These are phyloP conservation scores for Microtus ochrogaster DNA, from an alignment of 2,113 vertebrate genomes.

Conservation along the genomic window DNA sequence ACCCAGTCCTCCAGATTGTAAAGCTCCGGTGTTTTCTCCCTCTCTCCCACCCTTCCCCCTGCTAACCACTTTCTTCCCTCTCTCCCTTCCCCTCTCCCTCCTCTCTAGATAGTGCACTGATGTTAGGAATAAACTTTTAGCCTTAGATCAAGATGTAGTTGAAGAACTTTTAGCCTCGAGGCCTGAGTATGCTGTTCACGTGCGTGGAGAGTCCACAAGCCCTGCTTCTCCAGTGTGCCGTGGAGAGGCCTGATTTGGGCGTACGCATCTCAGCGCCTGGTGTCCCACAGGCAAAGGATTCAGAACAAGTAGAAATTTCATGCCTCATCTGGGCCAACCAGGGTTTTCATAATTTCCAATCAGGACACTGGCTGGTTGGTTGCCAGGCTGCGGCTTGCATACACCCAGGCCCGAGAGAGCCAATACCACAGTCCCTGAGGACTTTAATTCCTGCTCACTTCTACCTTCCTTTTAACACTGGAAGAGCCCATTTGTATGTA, in stretches of 20 bases:
- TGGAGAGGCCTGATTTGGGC: not conserved
- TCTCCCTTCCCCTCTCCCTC: not conserved
- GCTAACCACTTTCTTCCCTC: too few species aligned
- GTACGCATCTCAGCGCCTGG: rapidly evolving
- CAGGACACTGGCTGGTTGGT: not conserved
- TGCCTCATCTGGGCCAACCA: not conserved
- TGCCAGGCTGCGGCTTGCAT: not conserved
- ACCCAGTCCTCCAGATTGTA: not conserved
- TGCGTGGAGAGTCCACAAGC: not conserved
- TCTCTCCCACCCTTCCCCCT: too few species aligned
- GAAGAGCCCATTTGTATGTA: not conserved
- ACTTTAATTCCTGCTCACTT: not conserved
- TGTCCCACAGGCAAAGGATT: not conserved
- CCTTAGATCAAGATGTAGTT: not conserved
- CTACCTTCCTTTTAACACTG: not conserved
- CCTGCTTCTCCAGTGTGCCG: not conserved
- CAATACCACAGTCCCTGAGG: not conserved
- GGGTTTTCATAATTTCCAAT: not conserved
- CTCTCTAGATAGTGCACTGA: not conserved
- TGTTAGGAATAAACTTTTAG: not conserved
- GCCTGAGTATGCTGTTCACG: not conserved
- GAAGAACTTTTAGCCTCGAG: not conserved
- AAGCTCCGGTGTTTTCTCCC: not conserved
- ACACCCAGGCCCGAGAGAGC: too few species aligned
- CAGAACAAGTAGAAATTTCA: not conserved